A percentile compares a stretch with the other conserved stretches of the same genome.
Conservation (phyloP, 2,113 vertebrate species). For the Pygoscelis adeliae region DNA sequence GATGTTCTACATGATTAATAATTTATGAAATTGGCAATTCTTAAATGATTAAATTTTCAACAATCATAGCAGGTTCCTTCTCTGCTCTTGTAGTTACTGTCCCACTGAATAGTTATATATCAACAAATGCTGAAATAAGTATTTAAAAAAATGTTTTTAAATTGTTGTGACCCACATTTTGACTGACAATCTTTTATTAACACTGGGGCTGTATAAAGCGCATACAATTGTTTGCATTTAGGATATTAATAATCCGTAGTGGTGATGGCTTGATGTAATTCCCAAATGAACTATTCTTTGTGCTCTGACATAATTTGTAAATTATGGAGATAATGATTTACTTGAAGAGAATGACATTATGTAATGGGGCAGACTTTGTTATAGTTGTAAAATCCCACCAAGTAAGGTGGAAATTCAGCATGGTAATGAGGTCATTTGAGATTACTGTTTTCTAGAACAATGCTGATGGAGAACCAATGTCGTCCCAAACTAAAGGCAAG, state of each 20-base stretch:
- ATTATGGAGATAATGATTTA: not conserved
- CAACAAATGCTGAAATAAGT: not conserved
- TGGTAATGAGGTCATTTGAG: not conserved
- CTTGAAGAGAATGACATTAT: not conserved
- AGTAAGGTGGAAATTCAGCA: not conserved
- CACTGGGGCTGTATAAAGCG: not conserved
- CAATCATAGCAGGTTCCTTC: not conserved
- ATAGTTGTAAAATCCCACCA: not conserved
- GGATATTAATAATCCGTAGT: not conserved
- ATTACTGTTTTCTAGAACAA: not conserved
- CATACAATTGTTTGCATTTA: not conserved
- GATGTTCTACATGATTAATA: not conserved
- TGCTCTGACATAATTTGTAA: not conserved
- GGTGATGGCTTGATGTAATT: not conserved
- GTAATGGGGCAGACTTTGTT: not conserved
- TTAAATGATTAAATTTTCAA: not conserved
- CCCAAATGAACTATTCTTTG: not conserved
- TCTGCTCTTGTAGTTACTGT: not conserved
- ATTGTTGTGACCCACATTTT: not conserved
- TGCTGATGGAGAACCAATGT: not conserved
- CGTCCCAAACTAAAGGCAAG: not conserved
- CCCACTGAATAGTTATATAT: not conserved
- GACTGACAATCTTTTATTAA: not conserved
- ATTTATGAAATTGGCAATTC: not conserved
- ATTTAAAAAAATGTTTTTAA: not conserved